Evolutionary conservation across 2,113 vertebrate species (phyloP).

Genomic region (Neolamprologus kungweensis): DNA sequence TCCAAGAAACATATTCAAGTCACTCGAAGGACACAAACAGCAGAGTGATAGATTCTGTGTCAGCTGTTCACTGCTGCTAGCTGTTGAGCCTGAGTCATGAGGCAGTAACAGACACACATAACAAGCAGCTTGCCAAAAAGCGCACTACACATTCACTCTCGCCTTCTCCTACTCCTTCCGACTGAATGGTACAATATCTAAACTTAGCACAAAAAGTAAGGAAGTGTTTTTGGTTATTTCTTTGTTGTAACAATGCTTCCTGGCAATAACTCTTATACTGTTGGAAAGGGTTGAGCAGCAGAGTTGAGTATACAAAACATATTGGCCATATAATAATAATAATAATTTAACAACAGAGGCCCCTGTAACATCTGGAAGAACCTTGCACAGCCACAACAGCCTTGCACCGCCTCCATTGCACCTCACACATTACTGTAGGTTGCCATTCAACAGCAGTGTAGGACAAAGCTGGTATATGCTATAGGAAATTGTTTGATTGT

Average conservation of each 20-base stretch:
- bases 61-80: neutral
- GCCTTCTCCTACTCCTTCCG: neutral
- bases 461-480: neutral
- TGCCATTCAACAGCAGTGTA: neutral
- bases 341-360: neutral
- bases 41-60: conserved; percentile 1
- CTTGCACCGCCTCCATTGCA: neutral
- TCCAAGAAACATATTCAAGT: neutral
- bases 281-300: neutral
- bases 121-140: neutral
- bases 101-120: neutral
- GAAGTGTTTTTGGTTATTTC: neutral
- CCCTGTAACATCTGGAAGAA: neutral
- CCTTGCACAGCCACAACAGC: neutral
- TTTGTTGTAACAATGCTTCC: neutral
- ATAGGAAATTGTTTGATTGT: neutral
- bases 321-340: neutral
- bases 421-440: neutral
- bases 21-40: conserved; percentile 3
- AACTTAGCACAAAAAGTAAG: neutral
- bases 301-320: neutral
- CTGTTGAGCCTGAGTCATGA: neutral
- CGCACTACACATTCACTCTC: neutral
- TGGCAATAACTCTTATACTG: neutral
- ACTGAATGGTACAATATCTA: neutral